Conservation (phyloP, 92 coral and sea anemone genomes). For the Actinernus sp. region DNA sequence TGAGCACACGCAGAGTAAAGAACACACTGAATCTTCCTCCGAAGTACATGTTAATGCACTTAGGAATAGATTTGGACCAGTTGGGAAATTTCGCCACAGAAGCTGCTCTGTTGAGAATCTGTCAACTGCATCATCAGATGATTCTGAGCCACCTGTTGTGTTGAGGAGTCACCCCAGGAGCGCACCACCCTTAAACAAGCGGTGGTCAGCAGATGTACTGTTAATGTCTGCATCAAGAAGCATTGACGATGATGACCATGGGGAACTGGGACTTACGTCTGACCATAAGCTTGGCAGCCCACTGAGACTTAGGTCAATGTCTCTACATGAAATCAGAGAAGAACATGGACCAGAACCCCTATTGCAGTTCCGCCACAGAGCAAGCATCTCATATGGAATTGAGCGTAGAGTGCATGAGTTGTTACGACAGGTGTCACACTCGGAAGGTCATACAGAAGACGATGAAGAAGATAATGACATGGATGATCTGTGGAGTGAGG, state of each 20-base stretch:
- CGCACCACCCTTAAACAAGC: slow-evolving; percentile 62
- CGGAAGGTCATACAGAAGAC: slow-evolving; percentile 48
- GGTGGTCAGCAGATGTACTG: slow-evolving; percentile 82
- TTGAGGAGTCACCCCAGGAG: slow-evolving; percentile 17
- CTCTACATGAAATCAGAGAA: slow-evolving; percentile 60
- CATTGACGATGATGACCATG: slow-evolving; percentile 9
- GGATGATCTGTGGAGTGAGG: neutral
- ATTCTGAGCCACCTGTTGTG: slow-evolving; percentile 14
- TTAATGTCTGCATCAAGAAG: slow-evolving; percentile 36
- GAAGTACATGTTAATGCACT: slow-evolving; percentile 25
- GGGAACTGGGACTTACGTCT: neutral
- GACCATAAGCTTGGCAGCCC: neutral
- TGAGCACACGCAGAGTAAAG: neutral
- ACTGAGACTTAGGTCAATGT: slow-evolving; percentile 50
- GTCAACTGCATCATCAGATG: slow-evolving; percentile 1
- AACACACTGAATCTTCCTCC: slow-evolving; percentile 11
- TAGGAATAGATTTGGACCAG: slow-evolving; percentile 65
- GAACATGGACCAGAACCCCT: slow-evolving; percentile 15
- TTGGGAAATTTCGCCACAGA: slow-evolving; percentile 38
- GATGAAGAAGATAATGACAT: slow-evolving; percentile 19
- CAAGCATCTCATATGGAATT: slow-evolving; percentile 78
- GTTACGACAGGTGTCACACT: slow-evolving; percentile 56
- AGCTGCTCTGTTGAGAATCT: slow-evolving; percentile 63
- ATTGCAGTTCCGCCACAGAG: slow-evolving; percentile 56
- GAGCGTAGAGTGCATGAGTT: slow-evolving; percentile 82